A percentile compares a stretch with the other conserved stretches of the same genome.
Conservation (phyloP, 2,113 vertebrate genomes). For the Mesitornis unicolor region DNA sequence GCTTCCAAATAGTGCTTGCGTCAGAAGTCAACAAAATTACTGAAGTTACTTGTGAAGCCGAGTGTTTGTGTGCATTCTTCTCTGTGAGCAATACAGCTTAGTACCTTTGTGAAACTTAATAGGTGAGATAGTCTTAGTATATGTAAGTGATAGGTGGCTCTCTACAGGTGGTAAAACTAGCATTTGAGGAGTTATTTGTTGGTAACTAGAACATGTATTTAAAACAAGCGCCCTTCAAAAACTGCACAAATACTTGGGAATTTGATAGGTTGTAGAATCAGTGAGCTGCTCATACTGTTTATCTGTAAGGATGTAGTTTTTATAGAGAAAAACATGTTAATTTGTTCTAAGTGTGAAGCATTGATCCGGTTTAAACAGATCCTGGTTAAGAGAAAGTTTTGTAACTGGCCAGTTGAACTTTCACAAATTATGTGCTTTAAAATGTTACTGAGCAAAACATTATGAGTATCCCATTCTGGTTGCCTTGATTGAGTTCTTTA, state of each 20-base stretch:
- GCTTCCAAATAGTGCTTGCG: neutral
- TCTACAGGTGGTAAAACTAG: neutral
- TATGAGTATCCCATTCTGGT: rapidly evolving
- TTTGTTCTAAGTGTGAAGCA: neutral
- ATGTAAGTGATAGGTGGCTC: neutral
- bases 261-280: neutral
- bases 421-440: neutral
- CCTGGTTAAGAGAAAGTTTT: neutral
- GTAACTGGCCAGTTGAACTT: neutral
- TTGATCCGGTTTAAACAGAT: neutral
- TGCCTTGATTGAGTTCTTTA: neutral
- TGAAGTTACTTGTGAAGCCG: neutral
- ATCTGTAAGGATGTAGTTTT: neutral
- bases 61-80: neutral
- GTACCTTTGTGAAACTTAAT: neutral
- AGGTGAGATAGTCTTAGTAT: neutral
- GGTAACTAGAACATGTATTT: neutral
- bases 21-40: neutral
- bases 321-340: neutral
- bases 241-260: neutral
- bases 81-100: neutral
- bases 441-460: neutral
- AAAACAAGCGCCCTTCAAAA: neutral
- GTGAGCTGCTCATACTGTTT: neutral
- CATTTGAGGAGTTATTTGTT: neutral